Evolutionary conservation across 2,888 invertebrate genomes (phyloP).

Genomic region (Cryptus armator): DNA sequence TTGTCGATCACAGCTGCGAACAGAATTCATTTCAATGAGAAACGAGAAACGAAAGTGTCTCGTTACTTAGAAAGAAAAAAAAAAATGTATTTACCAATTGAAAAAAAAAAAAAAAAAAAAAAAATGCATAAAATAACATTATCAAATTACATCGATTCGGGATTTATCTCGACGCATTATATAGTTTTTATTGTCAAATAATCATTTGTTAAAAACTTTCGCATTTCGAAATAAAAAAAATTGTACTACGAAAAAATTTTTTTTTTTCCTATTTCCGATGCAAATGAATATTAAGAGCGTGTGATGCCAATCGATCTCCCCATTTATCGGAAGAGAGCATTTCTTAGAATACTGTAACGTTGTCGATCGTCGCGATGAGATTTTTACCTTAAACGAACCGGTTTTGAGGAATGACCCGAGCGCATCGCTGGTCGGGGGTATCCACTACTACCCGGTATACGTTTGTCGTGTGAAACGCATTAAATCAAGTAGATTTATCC

Average conservation of each 20-base stretch:
- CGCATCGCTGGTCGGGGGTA: conserved; percentile 16
- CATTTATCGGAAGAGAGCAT: conserved; percentile 17
- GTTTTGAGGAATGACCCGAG: conserved; percentile 49
- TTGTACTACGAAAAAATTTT: background rate
- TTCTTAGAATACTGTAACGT: conserved; percentile 23
- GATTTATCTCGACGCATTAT: too few relatives aligned
- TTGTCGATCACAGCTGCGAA: background rate
- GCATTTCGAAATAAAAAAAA: background rate
- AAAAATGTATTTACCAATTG: too few relatives aligned
- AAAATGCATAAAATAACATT: too few relatives aligned
- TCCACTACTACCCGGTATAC: background rate
- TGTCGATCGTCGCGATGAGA: conserved; percentile 32
- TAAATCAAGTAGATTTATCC: conserved; percentile 23
- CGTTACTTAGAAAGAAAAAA: too few relatives aligned
- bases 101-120: too few relatives aligned
- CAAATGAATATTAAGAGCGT: background rate
- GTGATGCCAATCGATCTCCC: background rate
- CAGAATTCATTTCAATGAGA: background rate
- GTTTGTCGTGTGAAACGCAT: conserved; percentile 23
- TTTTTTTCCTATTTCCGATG: background rate
- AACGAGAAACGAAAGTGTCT: too few relatives aligned
- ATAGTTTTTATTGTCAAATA: background rate
- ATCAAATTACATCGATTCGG: too few relatives aligned
- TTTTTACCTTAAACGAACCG: conserved; percentile 55
- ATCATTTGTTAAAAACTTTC: background rate